phyloP scores from a whole-genome alignment of 2,113 vertebrate genomes.

The Xerus inauris region DNA sequence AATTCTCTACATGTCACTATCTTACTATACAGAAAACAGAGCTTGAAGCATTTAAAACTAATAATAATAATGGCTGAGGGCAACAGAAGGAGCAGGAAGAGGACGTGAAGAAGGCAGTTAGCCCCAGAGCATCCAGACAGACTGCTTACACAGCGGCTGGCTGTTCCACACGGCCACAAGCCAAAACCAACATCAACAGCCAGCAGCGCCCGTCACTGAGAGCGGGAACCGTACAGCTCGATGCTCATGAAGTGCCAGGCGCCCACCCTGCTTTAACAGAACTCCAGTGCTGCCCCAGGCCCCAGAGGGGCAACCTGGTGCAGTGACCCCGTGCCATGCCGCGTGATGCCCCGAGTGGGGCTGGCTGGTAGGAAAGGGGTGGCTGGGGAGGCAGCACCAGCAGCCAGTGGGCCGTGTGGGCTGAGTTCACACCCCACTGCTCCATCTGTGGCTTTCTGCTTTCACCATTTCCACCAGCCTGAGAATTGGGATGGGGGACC shows the following conservation, averaged over 20 bases:
- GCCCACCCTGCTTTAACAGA: constrained; percentile 43
- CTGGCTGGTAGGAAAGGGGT: constrained; percentile 9
- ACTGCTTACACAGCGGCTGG: constrained; percentile 70
- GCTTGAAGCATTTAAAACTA: constrained; percentile 36
- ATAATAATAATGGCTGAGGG: background rate
- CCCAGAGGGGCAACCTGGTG: constrained; percentile 49
- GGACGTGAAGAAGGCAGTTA: constrained; percentile 39
- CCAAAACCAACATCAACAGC: constrained; percentile 74
- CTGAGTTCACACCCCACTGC: constrained; percentile 44
- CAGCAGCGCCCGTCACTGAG: constrained; percentile 36
- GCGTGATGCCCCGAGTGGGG: constrained; percentile 40
- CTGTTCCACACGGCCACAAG: background rate
- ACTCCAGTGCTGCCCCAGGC: constrained; percentile 55
- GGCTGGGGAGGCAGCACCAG: no score
- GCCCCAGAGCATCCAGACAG: constrained; percentile 58
- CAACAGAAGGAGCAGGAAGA: constrained; percentile 57
- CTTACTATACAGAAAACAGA: constrained; percentile 42
- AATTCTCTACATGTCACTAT: background rate
- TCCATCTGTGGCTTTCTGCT: constrained; percentile 32
- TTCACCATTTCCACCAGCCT: constrained; percentile 3
- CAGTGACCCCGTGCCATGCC: background rate
- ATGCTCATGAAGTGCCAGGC: constrained; percentile 54
- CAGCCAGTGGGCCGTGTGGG: background rate
- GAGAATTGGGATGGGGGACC: background rate
- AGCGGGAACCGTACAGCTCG: background rate